Evolutionary conservation across 2,888 invertebrate genomes (phyloP).

Genomic region (Hartigia nigra): DNA sequence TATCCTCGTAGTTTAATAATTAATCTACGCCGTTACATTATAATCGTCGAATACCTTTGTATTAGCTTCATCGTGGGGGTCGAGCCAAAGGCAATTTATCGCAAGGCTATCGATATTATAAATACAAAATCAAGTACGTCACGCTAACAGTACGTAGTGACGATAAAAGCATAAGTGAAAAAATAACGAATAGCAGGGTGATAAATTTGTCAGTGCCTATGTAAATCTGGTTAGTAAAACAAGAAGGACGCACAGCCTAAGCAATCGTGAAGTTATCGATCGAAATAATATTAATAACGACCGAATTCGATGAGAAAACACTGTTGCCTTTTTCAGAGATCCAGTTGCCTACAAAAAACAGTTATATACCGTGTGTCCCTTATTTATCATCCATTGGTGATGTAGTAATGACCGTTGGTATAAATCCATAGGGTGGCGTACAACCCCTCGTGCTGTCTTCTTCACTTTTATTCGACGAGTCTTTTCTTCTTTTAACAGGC

Average conservation of each 20-base stretch:
- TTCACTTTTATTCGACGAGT: slow-evolving; percentile 61
- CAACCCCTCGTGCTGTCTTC: slow-evolving; percentile 39
- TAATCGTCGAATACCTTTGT: not conserved
- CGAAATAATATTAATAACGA: not conserved
- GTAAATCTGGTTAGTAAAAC: not conserved
- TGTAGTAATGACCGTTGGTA: slow-evolving; percentile 51
- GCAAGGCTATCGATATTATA: not conserved
- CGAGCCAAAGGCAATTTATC: not conserved
- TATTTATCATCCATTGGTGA: slow-evolving; percentile 37
- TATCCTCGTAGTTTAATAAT: not conserved
- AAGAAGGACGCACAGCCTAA: not conserved
- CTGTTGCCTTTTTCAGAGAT: not conserved
- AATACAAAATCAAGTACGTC: not conserved
- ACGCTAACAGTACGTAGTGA: not conserved
- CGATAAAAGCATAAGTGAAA: not conserved
- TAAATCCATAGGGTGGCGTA: slow-evolving; percentile 51
- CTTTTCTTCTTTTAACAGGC: slow-evolving; percentile 70
- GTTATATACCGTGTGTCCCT: not conserved
- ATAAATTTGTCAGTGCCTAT: not conserved
- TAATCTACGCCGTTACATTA: not conserved
- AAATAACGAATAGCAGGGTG: not conserved
- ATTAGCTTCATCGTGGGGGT: not conserved
- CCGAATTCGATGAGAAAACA: not conserved
- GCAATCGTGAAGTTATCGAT: not conserved
- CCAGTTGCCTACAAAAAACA: not conserved